Conservation (phyloP, 2,113 vertebrate species). For the Rhabdornis inornatus region DNA sequence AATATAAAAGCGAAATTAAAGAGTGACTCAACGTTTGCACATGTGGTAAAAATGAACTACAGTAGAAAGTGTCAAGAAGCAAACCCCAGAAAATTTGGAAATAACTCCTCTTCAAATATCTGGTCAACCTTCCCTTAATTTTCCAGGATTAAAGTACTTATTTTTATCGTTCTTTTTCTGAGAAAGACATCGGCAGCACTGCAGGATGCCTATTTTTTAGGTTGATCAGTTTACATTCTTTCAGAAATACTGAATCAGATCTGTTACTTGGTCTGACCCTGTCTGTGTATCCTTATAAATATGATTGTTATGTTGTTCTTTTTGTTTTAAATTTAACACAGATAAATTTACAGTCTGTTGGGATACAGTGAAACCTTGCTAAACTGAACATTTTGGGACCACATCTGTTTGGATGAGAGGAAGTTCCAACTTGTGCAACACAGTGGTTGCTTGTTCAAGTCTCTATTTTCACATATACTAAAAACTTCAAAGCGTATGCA, state of each 20-base stretch:
- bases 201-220: neutral
- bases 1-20: neutral
- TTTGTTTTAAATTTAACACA: neutral
- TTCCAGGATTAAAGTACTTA: neutral
- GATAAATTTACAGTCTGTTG: neutral
- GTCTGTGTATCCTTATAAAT: neutral
- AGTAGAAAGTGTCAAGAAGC: neutral
- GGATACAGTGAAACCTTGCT: neutral
- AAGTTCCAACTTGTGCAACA: constrained; percentile 7
- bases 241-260: neutral
- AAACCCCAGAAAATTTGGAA: neutral
- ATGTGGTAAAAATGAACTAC: neutral
- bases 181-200: neutral
- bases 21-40: neutral
- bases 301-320: neutral
- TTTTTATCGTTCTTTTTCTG: accelerated
- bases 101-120: neutral
- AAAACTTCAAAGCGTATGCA: neutral
- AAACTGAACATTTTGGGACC: neutral
- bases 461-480: neutral
- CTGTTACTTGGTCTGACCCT: neutral
- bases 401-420: neutral
- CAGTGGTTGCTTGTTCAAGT: neutral
- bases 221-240: neutral
- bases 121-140: neutral